These are phyloP conservation scores for Actenoides hombroni DNA, from an alignment of 2,113 vertebrate species.

Conservation along the genomic window DNA sequence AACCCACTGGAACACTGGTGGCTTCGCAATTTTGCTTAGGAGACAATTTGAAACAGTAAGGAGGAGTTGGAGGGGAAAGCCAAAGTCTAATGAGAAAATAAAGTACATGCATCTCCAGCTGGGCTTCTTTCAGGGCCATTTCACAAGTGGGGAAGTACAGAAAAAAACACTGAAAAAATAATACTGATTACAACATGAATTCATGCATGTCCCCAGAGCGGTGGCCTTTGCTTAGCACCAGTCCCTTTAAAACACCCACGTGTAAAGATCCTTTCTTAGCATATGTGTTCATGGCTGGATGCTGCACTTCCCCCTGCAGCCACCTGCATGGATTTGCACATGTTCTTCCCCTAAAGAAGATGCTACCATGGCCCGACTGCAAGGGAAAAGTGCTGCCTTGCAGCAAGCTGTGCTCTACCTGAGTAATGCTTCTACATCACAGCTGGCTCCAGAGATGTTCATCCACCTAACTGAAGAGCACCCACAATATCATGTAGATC, in stretches of 20 bases:
- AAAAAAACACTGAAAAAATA: background rate
- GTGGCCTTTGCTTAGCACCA: background rate
- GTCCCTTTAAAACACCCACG: background rate
- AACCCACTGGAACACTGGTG: conserved; percentile 33
- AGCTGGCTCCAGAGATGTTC: background rate
- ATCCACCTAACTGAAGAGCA: background rate
- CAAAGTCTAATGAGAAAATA: conserved; percentile 41
- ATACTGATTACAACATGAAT: background rate
- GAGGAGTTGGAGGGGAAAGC: conserved; percentile 1
- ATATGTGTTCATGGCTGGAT: background rate
- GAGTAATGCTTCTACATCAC: background rate
- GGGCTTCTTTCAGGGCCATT: conserved; percentile 31
- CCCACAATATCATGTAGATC: background rate
- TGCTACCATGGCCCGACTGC: accelerated
- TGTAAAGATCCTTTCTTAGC: background rate
- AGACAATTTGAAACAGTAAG: conserved; percentile 17
- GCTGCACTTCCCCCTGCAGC: background rate
- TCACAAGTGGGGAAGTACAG: background rate
- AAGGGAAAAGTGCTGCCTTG: background rate
- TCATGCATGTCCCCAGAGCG: background rate
- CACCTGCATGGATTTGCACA: background rate
- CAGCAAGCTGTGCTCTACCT: background rate
- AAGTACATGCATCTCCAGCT: conserved; percentile 3
- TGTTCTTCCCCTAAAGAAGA: background rate
- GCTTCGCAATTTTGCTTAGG: conserved; percentile 29